Percentiles rank a stretch among this genome's conserved stretches.
Conservation (phyloP, 2,113 vertebrate species). For the Platichthys stellatus region DNA sequence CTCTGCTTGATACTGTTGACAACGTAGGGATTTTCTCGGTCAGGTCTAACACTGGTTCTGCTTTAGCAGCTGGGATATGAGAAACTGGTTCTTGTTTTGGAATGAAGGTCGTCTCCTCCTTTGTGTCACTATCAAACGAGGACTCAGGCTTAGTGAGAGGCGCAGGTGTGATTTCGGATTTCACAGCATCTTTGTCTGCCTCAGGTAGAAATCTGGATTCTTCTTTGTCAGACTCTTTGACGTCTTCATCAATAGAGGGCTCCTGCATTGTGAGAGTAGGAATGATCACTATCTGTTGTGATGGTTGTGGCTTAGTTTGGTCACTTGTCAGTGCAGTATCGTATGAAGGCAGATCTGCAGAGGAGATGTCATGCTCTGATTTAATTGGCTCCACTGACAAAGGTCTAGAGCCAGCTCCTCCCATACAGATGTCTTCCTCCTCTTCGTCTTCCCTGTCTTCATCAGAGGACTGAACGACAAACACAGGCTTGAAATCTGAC, state of each 20-base stretch:
- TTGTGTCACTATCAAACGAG: conserved; percentile 33
- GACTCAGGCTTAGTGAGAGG: conserved; percentile 45
- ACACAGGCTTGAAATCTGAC: conserved; percentile 60
- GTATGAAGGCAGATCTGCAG: conserved; percentile 44
- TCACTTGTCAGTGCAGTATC: conserved; percentile 33
- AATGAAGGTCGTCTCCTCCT: conserved; percentile 32
- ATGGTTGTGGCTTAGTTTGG: conserved; percentile 41
- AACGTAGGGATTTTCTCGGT: conserved; percentile 48
- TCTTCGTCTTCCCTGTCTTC: conserved; percentile 79
- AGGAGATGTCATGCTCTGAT: conserved; percentile 58
- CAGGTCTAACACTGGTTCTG: conserved; percentile 23
- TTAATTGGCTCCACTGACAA: conserved; percentile 70
- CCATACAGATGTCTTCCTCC: conserved; percentile 74
- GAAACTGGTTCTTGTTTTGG: conserved; percentile 28
- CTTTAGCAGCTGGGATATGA: conserved; percentile 17
- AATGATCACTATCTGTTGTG: conserved; percentile 52
- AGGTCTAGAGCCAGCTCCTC: conserved; percentile 74
- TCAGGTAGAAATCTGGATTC: conserved; percentile 42
- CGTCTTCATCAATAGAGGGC: conserved; percentile 66
- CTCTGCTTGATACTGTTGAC: conserved; percentile 54
- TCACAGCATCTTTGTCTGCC: conserved; percentile 35
- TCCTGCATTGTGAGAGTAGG: conserved; percentile 72
- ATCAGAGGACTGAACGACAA: conserved; percentile 78
- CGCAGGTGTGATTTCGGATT: conserved; percentile 47
- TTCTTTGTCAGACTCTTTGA: conserved; percentile 58